These are phyloP conservation scores for Dasypogon diadema DNA, from an alignment of 2,888 invertebrate genomes.

Conservation along the genomic window DNA sequence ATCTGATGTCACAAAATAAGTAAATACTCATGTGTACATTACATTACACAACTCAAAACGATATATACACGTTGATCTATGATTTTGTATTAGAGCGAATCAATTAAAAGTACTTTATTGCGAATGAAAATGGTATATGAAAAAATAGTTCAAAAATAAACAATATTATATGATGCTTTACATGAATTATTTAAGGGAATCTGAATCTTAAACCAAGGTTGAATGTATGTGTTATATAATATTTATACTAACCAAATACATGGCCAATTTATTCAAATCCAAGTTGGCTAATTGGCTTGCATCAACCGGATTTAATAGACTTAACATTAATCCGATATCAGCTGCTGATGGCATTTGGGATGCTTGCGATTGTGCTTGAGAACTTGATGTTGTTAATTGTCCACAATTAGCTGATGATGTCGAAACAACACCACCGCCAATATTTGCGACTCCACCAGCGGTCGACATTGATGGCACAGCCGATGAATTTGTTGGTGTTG, in stretches of 20 bases:
- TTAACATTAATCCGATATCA: conserved; percentile 68
- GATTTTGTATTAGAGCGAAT: no score
- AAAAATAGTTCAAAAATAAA: neutral
- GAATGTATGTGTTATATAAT: conserved; percentile 39
- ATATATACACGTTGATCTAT: no score
- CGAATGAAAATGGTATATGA: neutral
- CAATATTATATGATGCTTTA: neutral
- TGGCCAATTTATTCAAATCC: conserved; percentile 80
- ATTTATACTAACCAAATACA: conserved; percentile 77
- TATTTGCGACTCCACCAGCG: conserved; percentile 56
- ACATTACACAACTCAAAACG: no score
- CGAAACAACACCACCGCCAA: conserved; percentile 56
- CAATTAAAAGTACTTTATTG: no score
- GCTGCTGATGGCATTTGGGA: conserved; percentile 68
- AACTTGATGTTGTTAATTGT: conserved; percentile 61
- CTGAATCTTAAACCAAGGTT: conserved; percentile 27
- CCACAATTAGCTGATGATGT: conserved; percentile 44
- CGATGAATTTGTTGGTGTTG: conserved; percentile 62
- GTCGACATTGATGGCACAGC: conserved; percentile 59
- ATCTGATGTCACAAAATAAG: no score
- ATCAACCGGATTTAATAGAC: conserved; percentile 68
- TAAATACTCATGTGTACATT: no score
- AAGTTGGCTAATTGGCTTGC: conserved; percentile 77
- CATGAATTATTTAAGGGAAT: conserved; percentile 37
- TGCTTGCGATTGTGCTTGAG: conserved; percentile 57